phyloP scores from a whole-genome alignment of 2,888 invertebrate genomes.

The Cosmorhoe ocellata region DNA sequence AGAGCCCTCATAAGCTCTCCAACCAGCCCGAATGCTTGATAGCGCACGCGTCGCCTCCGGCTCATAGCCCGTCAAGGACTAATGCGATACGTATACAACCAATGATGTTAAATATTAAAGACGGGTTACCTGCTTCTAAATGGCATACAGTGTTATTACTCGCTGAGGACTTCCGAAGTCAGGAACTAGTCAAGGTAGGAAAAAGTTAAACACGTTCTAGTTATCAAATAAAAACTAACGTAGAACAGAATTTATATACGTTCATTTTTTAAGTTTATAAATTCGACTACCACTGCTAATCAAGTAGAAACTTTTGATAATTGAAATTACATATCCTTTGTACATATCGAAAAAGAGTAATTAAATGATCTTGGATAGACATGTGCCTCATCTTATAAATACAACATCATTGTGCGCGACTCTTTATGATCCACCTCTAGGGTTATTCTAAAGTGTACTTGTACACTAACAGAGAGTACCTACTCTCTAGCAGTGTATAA shows the following conservation, averaged over 20 bases:
- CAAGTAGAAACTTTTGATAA: no score
- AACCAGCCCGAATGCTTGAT: slow-evolving; percentile 46
- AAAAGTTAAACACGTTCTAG: no score
- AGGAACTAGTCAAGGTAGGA: no score
- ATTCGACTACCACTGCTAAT: no score
- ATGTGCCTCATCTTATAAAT: not conserved
- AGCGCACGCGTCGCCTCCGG: slow-evolving; percentile 53
- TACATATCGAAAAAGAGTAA: no score
- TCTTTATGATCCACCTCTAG: slow-evolving; percentile 36
- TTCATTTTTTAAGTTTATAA: no score
- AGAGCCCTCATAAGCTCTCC: slow-evolving; percentile 35
- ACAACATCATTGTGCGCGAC: slow-evolving; percentile 12
- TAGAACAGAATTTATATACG: no score
- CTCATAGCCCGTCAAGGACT: slow-evolving; percentile 30
- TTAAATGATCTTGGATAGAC: no score
- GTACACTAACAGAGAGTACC: slow-evolving; percentile 27
- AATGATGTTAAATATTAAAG: not conserved
- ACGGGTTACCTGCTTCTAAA: not conserved
- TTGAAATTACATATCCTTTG: no score
- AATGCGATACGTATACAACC: slow-evolving; percentile 44
- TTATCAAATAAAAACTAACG: no score
- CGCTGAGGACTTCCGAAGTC: no score
- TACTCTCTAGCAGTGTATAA: slow-evolving; percentile 20
- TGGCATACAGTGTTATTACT: no score
- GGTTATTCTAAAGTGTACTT: slow-evolving; percentile 36